Percentiles rank a stretch among this genome's conserved stretches.
These are phyloP conservation scores for Phenganax marumi DNA, from an alignment of 92 coral and sea anemone species.

Conservation along the genomic window DNA sequence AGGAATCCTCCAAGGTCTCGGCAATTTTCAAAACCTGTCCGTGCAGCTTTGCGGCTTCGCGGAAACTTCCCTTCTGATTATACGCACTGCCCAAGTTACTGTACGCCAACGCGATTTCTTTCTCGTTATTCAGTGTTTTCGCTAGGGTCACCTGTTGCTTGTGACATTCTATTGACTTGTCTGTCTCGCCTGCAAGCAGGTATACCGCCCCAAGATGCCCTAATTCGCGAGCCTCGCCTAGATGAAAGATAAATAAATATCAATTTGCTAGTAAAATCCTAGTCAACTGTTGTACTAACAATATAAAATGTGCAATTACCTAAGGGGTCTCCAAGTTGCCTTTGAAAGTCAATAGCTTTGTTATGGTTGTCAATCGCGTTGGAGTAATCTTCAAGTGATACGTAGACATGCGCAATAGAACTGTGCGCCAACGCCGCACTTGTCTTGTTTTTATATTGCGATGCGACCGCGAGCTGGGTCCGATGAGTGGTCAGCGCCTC, in stretches of 20 bases:
- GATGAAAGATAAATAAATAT: too few species aligned
- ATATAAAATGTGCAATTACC: too few species aligned
- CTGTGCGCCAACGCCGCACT: conserved; percentile 82
- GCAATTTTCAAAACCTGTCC: conserved; percentile 72
- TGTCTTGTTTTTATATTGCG: conserved; percentile 78
- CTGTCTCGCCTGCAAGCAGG: conserved; percentile 73
- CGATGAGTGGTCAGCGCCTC: conserved; percentile 85
- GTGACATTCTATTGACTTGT: conserved; percentile 78
- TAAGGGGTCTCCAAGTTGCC: conserved; percentile 73
- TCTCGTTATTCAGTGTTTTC: conserved; percentile 65
- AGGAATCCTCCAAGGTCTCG: conserved; percentile 69
- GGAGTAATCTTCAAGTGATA: conserved; percentile 72
- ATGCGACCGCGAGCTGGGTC: conserved; percentile 77
- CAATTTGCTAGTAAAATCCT: too few species aligned
- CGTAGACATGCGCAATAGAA: conserved; percentile 88
- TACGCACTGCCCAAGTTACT: conserved; percentile 93
- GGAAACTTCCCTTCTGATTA: conserved; percentile 77
- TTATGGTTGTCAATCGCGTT: conserved; percentile 90
- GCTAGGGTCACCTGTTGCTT: conserved; percentile 83
- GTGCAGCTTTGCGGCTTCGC: conserved; percentile 75
- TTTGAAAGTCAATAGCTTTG: conserved; percentile 74
- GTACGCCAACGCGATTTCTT: conserved; percentile 86
- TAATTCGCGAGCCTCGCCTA: conserved; percentile 81
- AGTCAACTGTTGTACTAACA: too few species aligned
- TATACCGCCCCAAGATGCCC: conserved; percentile 96